A percentile compares a stretch with the other conserved stretches of the same genome.
These are phyloP conservation scores for Emydoidea blandingii DNA, from an alignment of 2,797 vertebrate genomes.

Conservation along the genomic window DNA sequence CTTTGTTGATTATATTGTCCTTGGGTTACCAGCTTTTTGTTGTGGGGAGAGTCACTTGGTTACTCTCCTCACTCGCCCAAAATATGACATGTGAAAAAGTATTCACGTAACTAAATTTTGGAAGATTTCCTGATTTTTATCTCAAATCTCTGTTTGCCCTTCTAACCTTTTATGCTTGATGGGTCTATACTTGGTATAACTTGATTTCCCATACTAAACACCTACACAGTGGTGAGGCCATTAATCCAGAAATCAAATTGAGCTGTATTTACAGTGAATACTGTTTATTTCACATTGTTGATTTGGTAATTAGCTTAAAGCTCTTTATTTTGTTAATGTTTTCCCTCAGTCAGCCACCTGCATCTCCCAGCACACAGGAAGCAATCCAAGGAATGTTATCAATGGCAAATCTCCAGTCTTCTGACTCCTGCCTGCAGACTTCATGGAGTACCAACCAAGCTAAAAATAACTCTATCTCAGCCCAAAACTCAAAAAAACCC, in stretches of 20 bases:
- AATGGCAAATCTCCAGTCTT: constrained; percentile 98
- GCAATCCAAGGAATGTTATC: constrained; percentile 99
- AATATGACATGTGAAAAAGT: background rate
- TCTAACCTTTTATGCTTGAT: background rate
- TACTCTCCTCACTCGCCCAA: background rate
- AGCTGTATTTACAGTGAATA: background rate
- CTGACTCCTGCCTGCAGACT: constrained; percentile 93
- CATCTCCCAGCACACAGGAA: constrained; percentile 99
- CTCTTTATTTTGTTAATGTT: constrained; percentile 19
- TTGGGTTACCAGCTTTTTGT: background rate
- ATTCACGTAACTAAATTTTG: accelerated
- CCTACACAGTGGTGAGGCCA: background rate
- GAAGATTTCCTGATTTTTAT: background rate
- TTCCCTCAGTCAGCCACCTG: constrained; percentile 93
- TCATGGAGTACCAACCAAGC: constrained; percentile 91
- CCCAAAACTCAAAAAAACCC: constrained; percentile 86
- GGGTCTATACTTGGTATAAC: background rate
- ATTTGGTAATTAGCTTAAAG: background rate
- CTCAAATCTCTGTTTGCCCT: background rate
- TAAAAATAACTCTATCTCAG: constrained; percentile 88
- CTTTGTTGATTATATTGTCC: background rate
- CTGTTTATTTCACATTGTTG: background rate
- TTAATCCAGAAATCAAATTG: background rate
- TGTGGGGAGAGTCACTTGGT: background rate
- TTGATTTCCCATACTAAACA: background rate